phyloP scores from a whole-genome alignment of 2,113 vertebrate species.

The Prunella fulvescens region DNA sequence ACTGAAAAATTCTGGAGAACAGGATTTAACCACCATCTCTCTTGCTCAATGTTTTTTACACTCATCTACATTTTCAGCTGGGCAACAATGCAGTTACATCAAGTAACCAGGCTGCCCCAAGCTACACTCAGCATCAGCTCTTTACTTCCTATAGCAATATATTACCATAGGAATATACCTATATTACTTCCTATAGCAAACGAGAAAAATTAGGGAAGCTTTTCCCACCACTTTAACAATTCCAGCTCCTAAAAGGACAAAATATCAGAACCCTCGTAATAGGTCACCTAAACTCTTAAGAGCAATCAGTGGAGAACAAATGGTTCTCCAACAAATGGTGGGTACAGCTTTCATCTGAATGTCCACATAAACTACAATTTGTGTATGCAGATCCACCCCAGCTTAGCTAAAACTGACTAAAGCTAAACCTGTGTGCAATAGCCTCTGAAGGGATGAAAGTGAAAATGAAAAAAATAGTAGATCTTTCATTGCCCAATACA shows the following conservation, averaged over 20 bases:
- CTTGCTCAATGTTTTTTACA: background rate
- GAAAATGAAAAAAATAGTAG: background rate
- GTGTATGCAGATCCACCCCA: background rate
- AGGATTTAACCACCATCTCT: background rate
- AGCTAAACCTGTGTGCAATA: background rate
- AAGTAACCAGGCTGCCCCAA: background rate
- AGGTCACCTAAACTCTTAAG: background rate
- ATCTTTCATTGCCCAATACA: background rate
- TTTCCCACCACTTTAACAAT: background rate
- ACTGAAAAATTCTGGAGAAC: background rate
- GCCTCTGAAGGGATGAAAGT: background rate
- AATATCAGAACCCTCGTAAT: background rate
- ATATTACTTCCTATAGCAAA: accelerated
- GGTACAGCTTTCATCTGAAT: background rate
- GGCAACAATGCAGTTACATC: background rate
- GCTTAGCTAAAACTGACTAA: background rate
- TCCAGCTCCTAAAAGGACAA: background rate
- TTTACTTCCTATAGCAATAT: accelerated
- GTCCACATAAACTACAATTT: background rate
- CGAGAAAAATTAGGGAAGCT: background rate
- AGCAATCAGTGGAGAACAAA: background rate
- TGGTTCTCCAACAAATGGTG: background rate
- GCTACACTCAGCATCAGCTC: background rate
- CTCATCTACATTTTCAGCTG: background rate
- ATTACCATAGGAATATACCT: too few species aligned